These are phyloP conservation scores for Regulus satrapa DNA, from an alignment of 2,113 vertebrate genomes.

Conservation along the genomic window DNA sequence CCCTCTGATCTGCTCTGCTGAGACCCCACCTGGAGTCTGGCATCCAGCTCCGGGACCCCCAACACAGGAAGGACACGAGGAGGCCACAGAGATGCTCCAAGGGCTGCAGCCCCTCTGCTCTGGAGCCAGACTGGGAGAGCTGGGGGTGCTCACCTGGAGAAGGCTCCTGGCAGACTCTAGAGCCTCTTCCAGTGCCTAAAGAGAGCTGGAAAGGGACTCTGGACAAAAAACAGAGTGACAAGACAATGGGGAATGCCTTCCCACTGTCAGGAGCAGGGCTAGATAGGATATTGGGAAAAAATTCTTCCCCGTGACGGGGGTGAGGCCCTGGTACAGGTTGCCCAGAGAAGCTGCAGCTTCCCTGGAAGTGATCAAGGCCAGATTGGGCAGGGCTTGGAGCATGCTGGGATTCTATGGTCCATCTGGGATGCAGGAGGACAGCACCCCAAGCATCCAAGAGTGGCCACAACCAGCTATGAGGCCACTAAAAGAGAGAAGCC, in stretches of 20 bases:
- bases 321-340: rapidly evolving
- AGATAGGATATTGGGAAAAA: rapidly evolving
- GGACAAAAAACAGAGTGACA: neutral
- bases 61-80: neutral
- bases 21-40: neutral
- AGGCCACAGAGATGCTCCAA: neutral
- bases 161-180: rapidly evolving
- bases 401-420: neutral
- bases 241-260: rapidly evolving
- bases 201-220: neutral
- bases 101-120: neutral
- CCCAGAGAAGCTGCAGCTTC: neutral
- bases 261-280: rapidly evolving
- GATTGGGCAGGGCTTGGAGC: rapidly evolving
- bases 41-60: neutral
- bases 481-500: rapidly evolving
- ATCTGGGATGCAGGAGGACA: neutral
- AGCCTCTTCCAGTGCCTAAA: rapidly evolving
- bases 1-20: neutral
- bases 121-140: neutral
- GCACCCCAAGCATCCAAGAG: rapidly evolving
- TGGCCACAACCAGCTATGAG: neutral
- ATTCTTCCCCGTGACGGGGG: rapidly evolving
- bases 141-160: neutral
- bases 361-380: rapidly evolving